Evolutionary conservation across 2,797 vertebrate genomes (phyloP).

Genomic region (Luscinia megarhynchos): DNA sequence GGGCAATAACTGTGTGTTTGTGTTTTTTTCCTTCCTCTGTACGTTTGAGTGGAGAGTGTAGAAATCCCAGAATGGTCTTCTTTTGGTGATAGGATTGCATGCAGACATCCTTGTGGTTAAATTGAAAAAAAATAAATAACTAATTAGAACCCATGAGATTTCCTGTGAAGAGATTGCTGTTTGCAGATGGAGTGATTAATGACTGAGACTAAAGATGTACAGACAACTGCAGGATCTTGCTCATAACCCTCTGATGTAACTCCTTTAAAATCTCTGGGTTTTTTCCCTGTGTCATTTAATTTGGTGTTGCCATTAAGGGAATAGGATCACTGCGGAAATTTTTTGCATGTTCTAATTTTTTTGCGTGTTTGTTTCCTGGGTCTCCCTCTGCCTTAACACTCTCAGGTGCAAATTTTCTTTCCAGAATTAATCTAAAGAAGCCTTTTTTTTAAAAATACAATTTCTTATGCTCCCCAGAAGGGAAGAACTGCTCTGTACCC

Average conservation of each 20-base stretch:
- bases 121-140: neutral
- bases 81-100: neutral
- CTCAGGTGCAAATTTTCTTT: neutral
- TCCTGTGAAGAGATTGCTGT: neutral
- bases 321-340: neutral
- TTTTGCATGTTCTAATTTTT: neutral
- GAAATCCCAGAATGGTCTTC: neutral
- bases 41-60: neutral
- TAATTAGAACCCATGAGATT: neutral
- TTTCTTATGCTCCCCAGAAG: neutral
- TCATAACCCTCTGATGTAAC: neutral
- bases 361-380: neutral
- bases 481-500: neutral
- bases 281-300: neutral
- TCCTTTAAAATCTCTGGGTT: neutral
- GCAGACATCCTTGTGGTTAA: neutral
- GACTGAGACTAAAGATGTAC: neutral
- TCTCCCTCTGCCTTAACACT: neutral
- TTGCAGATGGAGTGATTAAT: neutral
- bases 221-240: neutral
- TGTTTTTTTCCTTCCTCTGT: neutral
- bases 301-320: neutral
- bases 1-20: neutral
- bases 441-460: neutral
- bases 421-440: neutral